Conservation (phyloP, 2,797 vertebrate genomes). For the Falco biarmicus region DNA sequence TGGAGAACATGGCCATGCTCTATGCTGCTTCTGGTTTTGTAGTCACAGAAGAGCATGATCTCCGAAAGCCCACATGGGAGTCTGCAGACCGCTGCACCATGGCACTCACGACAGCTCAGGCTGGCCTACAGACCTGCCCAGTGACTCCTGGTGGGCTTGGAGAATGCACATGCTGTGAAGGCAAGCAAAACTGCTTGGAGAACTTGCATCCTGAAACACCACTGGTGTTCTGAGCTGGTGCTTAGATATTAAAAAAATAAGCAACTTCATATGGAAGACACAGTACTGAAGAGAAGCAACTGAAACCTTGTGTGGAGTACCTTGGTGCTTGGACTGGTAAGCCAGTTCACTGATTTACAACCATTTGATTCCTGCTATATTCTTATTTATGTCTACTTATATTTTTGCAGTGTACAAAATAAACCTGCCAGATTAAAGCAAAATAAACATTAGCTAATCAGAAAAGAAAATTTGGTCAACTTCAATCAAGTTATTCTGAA, state of each 20-base stretch:
- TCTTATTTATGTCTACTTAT: not conserved
- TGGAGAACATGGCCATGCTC: not conserved
- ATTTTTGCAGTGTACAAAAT: not conserved
- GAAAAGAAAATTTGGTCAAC: not conserved
- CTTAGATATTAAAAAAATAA: not conserved
- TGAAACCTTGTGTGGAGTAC: not conserved
- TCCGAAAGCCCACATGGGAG: not conserved
- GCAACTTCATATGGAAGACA: not conserved
- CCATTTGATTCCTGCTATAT: not conserved
- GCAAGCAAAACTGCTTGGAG: not conserved
- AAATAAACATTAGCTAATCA: not conserved
- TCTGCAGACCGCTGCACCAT: not conserved
- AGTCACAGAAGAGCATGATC: not conserved
- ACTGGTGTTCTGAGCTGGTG: not conserved
- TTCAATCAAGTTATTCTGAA: not conserved
- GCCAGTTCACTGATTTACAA: not conserved
- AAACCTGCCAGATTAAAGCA: not conserved
- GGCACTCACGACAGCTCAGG: not conserved
- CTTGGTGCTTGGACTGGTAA: not conserved
- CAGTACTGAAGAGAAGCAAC: not conserved
- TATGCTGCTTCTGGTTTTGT: not conserved
- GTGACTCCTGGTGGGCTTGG: not conserved
- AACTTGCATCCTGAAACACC: not conserved
- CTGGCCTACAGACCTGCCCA: not conserved
- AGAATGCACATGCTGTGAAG: not conserved